Evolutionary conservation across 30 jellyfish, hydroid and myxozoan genomes (phyloP).

Genomic region (Calvadosia cruxmelitensis): DNA sequence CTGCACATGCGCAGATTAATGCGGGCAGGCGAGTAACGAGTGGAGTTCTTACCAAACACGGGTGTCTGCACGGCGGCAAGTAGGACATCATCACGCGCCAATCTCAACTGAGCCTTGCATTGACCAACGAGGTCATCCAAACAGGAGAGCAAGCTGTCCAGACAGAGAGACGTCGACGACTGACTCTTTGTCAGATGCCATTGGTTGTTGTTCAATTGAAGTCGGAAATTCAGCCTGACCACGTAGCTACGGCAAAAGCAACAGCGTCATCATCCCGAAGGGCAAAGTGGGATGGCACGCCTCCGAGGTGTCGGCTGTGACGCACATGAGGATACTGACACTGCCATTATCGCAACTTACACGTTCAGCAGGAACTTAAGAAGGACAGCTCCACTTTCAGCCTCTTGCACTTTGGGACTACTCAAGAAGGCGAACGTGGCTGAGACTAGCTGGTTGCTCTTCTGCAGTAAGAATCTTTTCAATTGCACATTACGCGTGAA

Average conservation of each 20-base stretch:
- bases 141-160: background rate
- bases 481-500: background rate
- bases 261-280: too few species aligned
- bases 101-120: background rate
- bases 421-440: constrained; percentile 8
- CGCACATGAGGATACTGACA: too few species aligned
- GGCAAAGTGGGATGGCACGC: too few species aligned
- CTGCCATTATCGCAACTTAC: constrained; percentile 8
- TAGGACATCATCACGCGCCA: background rate
- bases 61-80: background rate
- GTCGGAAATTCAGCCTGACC: background rate
- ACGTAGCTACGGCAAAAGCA: background rate
- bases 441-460: constrained; percentile 2
- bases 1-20: too few species aligned
- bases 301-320: too few species aligned
- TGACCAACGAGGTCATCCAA: background rate
- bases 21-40: too few species aligned
- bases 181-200: background rate
- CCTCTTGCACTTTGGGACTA: constrained; percentile 67
- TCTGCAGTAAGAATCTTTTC: background rate
- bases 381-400: constrained; percentile 76
- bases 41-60: background rate
- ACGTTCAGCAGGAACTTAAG: constrained; percentile 28
- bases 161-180: background rate
- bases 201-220: background rate